Conservation (phyloP, 2,888 invertebrate species). For the Synanthedon vespiformis region DNA sequence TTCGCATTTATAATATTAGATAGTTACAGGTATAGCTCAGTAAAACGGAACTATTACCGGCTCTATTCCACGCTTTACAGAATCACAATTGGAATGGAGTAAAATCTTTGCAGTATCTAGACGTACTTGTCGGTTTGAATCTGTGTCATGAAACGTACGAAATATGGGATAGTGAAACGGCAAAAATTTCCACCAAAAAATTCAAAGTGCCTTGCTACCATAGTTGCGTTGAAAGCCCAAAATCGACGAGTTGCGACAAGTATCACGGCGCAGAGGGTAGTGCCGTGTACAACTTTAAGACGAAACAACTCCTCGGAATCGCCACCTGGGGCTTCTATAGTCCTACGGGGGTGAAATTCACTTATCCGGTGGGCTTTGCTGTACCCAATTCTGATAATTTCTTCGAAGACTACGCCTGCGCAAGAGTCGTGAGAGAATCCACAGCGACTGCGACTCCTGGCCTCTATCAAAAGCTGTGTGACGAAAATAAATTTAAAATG, state of each 20-base stretch:
- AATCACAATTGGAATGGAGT: too few species aligned
- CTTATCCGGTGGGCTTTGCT: conserved; percentile 33
- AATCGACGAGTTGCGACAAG: conserved; percentile 11
- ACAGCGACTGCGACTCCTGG: conserved; percentile 8
- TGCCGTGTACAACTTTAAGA: conserved; percentile 22
- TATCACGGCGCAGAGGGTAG: conserved; percentile 40
- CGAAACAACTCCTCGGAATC: conserved; percentile 28
- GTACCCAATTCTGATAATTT: conserved; percentile 33
- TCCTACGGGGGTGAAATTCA: conserved; percentile 14
- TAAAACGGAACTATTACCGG: too few species aligned
- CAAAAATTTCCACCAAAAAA: too few species aligned
- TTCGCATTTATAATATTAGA: too few species aligned
- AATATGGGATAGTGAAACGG: too few species aligned
- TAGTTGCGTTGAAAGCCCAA: conserved; percentile 23
- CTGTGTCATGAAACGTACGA: conserved; percentile 22
- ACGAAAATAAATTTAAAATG: conserved; percentile 1
- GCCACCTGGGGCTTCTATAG: conserved; percentile 35
- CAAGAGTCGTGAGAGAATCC: conserved; percentile 24
- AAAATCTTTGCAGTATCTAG: conserved; percentile 13
- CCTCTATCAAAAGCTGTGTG: conserved; percentile 32
- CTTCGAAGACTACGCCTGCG: conserved; percentile 30
- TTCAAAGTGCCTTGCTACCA: conserved; percentile 37
- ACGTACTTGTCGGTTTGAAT: conserved; percentile 20
- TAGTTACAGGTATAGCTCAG: too few species aligned
- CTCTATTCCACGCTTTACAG: too few species aligned